Evolutionary conservation across 2,888 invertebrate genomes (phyloP).

Genomic region (Smittia sp.): DNA sequence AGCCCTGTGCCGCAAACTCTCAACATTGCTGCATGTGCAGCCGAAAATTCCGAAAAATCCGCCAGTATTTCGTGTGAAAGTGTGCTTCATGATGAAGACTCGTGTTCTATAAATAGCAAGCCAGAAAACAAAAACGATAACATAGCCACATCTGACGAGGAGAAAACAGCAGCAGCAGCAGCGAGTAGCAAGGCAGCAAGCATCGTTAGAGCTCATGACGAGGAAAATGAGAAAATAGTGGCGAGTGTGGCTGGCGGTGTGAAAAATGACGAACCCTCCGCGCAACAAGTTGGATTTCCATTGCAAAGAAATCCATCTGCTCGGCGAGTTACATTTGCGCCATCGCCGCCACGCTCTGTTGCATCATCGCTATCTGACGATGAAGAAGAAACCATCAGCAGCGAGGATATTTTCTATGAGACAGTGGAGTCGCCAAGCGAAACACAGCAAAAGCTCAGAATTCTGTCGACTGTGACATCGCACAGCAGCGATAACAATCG

Average conservation of each 20-base stretch:
- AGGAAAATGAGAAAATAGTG: neutral
- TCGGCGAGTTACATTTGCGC: conserved; percentile 33
- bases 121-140: conserved; percentile 30
- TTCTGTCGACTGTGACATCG: conserved; percentile 35
- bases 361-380: neutral
- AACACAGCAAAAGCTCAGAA: conserved; percentile 9
- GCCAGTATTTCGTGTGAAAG: conserved; percentile 34
- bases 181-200: neutral
- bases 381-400: conserved; percentile 25
- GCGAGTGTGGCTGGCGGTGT: neutral
- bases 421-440: conserved; percentile 13
- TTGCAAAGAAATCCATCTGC: conserved; percentile 21
- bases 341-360: conserved; percentile 6
- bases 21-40: neutral
- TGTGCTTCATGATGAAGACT: conserved; percentile 34
- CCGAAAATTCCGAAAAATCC: conserved; percentile 26
- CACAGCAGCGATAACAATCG: neutral
- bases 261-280: neutral
- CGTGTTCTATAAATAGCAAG: conserved; percentile 29
- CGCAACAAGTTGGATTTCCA: conserved; percentile 21
- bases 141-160: conserved; percentile 24
- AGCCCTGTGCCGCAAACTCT: neutral
- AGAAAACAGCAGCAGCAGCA: neutral
- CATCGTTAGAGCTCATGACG: neutral
- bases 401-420: conserved; percentile 36